These are phyloP conservation scores for Sisyra nigra DNA, from an alignment of 2,888 invertebrate genomes.

Conservation along the genomic window DNA sequence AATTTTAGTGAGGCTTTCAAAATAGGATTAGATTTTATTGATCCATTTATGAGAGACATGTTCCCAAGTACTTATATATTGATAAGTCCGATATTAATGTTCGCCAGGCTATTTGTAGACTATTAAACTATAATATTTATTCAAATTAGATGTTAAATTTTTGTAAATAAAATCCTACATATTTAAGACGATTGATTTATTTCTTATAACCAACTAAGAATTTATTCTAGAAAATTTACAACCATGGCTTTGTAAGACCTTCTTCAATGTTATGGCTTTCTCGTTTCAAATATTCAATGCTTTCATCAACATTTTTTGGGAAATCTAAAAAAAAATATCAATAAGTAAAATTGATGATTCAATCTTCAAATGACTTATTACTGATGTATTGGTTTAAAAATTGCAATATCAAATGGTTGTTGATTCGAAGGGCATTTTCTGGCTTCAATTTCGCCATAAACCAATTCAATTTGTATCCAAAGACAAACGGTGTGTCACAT, in stretches of 20 bases:
- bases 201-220: too few species aligned
- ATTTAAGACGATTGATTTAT: too few species aligned
- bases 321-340: constrained; percentile 10
- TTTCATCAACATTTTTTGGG: constrained; percentile 17
- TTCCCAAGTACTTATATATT: too few species aligned
- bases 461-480: constrained; percentile 32
- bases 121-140: too few species aligned
- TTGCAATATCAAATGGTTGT: constrained; percentile 26
- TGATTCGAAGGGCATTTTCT: constrained; percentile 23
- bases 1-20: too few species aligned
- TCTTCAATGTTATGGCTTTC: constrained; percentile 18
- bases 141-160: too few species aligned
- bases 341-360: constrained; percentile 6
- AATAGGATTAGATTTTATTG: too few species aligned
- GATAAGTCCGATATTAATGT: too few species aligned
- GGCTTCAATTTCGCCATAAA: constrained; percentile 30
- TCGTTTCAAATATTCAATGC: constrained; percentile 17
- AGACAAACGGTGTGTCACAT: constrained; percentile 26
- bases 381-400: constrained; percentile 24
- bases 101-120: too few species aligned
- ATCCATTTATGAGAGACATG: too few species aligned
- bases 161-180: too few species aligned
- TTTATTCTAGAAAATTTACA: not conserved
- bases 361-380: constrained; percentile 9
- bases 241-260: constrained; percentile 23